These are phyloP conservation scores for Gryon sp. DNA, from an alignment of 1,140 invertebrate species.

Conservation along the genomic window DNA sequence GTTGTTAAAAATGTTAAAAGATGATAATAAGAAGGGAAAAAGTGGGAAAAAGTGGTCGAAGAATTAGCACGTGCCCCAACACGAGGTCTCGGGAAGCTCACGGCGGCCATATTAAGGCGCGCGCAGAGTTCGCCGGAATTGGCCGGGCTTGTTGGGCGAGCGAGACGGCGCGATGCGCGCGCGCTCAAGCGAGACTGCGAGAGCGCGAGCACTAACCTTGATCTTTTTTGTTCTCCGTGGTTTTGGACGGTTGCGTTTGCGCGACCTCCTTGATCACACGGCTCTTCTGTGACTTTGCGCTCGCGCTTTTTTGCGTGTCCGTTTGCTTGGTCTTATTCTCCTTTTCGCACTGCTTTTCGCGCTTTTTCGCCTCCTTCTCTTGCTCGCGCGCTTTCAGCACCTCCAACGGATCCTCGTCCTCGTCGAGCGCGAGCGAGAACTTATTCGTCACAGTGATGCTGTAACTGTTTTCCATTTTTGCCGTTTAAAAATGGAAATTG, in stretches of 20 bases:
- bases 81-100: conserved; percentile 56
- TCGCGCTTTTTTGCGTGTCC: conserved; percentile 79
- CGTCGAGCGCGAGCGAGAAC: conserved; percentile 93
- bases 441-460: conserved; percentile 95
- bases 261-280: conserved; percentile 86
- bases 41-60: conserved; percentile 3
- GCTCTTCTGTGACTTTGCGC: conserved; percentile 77
- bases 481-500: too few species aligned
- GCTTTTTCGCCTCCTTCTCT: conserved; percentile 90
- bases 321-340: conserved; percentile 88
- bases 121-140: conserved; percentile 68
- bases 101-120: conserved; percentile 72
- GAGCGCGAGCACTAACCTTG: conserved; percentile 82
- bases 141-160: conserved; percentile 35
- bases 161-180: conserved; percentile 20
- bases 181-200: conserved; percentile 8
- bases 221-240: conserved; percentile 82
- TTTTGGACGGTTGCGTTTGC: conserved; percentile 81
- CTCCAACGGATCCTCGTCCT: conserved; percentile 94
- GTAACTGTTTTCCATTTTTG: conserved; percentile 93
- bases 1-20: too few species aligned
- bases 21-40: neutral
- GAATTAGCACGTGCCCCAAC: conserved; percentile 50
- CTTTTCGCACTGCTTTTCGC: conserved; percentile 90
- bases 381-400: conserved; percentile 88